Evolutionary conservation across 2,888 invertebrate genomes (phyloP).

Genomic region (Gerris lacustris): DNA sequence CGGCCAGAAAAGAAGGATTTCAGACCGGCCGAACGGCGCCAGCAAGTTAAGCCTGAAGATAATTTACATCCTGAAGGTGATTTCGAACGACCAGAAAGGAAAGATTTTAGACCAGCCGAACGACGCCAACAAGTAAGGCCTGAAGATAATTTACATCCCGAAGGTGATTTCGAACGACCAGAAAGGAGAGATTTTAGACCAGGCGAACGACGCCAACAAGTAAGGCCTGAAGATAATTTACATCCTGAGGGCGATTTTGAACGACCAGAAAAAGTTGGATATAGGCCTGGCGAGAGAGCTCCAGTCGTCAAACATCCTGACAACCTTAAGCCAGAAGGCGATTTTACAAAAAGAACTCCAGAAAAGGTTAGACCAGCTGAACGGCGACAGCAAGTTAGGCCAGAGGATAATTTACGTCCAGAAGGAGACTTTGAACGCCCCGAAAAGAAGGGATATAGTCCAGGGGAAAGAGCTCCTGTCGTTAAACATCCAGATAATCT

Average conservation of each 20-base stretch:
- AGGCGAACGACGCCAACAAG: conserved; percentile 32
- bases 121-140: conserved; percentile 32
- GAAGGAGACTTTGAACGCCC: conserved; percentile 45
- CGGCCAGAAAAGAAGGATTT: conserved; percentile 37
- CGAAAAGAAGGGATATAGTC: conserved; percentile 6
- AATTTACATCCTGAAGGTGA: conserved; percentile 41
- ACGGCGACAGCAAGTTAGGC: conserved; percentile 36
- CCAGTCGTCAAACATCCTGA: conserved; percentile 37
- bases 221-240: conserved; percentile 33
- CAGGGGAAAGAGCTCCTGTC: conserved; percentile 30
- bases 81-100: conserved; percentile 33
- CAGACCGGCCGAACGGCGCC: conserved; percentile 43
- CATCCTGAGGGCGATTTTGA: conserved; percentile 37
- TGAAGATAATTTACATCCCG: conserved; percentile 32
- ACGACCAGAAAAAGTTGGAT: conserved; percentile 34
- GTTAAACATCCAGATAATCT: conserved; percentile 36
- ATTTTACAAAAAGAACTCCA: conserved; percentile 37
- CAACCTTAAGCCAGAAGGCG: conserved; percentile 38
- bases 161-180: conserved; percentile 31
- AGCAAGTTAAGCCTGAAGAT: conserved; percentile 40
- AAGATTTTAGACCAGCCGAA: conserved; percentile 44
- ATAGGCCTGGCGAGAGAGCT: conserved; percentile 36
- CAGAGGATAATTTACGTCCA: conserved; percentile 43
- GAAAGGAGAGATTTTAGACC: conserved; percentile 32
- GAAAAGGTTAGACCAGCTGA: conserved; percentile 39